phyloP scores from a whole-genome alignment of 2,113 vertebrate species.

The Albula goreensis region DNA sequence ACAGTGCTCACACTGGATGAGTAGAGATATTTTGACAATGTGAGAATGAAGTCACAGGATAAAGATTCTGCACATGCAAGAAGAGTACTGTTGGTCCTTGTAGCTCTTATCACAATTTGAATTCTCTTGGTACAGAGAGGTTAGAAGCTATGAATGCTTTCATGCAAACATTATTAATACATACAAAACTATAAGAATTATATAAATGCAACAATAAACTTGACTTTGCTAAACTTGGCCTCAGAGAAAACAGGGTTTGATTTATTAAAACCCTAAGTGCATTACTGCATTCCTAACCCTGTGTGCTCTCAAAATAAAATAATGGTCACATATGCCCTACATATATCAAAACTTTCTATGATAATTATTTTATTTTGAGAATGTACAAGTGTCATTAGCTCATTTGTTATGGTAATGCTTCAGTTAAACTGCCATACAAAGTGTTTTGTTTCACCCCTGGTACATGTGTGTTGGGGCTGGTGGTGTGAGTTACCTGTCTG shows the following conservation, averaged over 20 bases:
- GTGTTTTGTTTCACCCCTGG: neutral
- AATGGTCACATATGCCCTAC: too few relatives aligned
- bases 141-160: neutral
- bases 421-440: neutral
- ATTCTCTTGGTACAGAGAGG: neutral
- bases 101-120: neutral
- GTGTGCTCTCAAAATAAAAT: too few relatives aligned
- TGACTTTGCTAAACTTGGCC: neutral
- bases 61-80: neutral
- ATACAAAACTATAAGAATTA: neutral
- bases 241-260: neutral
- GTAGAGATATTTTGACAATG: neutral
- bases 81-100: neutral
- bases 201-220: neutral
- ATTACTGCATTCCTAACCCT: too few relatives aligned
- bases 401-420: neutral
- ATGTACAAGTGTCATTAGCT: neutral
- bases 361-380: too few relatives aligned
- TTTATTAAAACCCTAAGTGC: neutral
- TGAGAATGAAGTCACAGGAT: slow-evolving; percentile 15
- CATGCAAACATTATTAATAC: neutral
- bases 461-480: neutral
- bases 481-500: slow-evolving; percentile 68
- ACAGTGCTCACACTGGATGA: neutral
- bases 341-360: too few relatives aligned